Evolutionary conservation across 2,113 vertebrate genomes (phyloP).

Genomic region (Leptosomus discolor): DNA sequence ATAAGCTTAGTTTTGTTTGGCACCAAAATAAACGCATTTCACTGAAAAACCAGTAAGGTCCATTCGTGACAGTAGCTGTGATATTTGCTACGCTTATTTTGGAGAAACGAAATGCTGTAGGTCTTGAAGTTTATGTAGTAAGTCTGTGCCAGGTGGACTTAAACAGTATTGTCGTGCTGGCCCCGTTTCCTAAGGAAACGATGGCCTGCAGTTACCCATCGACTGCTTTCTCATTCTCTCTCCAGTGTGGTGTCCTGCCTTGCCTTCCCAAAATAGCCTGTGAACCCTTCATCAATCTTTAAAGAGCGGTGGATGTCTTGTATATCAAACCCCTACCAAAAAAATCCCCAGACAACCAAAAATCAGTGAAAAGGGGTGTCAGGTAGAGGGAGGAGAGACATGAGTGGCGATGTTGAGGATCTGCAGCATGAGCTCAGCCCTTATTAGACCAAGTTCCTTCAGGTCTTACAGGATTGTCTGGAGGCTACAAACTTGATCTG

Average conservation of each 20-base stretch:
- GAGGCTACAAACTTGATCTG: neutral
- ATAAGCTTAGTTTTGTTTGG: neutral
- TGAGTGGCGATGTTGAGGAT: neutral
- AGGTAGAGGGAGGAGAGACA: neutral
- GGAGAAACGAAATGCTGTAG: neutral
- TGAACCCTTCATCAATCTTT: neutral
- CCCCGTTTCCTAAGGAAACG: neutral
- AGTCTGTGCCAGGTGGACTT: neutral
- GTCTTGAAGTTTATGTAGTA: neutral
- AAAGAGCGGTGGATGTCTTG: accelerated
- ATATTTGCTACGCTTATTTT: neutral
- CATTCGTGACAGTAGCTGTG: neutral
- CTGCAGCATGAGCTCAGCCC: neutral
- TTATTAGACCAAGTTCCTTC: neutral
- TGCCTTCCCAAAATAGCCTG: neutral
- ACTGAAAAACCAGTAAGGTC: accelerated
- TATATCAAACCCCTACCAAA: neutral
- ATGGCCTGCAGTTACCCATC: neutral
- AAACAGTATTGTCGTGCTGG: neutral
- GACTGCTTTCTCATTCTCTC: neutral
- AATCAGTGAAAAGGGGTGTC: neutral
- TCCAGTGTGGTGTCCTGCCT: neutral
- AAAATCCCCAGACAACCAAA: neutral
- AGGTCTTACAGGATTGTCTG: neutral
- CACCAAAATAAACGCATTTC: neutral